Evolutionary conservation across 1,140 invertebrate species (phyloP).

Genomic region (Parasteatoda tepidariorum): DNA sequence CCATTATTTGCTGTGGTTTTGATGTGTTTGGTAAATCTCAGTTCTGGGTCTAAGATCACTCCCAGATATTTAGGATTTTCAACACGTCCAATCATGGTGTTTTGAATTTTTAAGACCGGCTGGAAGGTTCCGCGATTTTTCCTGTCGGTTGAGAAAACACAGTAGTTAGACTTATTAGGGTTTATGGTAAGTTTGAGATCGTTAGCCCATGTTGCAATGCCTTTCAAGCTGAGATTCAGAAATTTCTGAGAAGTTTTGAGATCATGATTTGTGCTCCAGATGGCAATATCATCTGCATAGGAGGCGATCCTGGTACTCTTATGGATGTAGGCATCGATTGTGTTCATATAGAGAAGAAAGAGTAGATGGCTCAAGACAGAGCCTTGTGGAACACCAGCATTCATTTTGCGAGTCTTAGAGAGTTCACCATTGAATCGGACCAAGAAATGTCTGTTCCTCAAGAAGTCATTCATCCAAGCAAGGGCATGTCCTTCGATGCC

Average conservation of each 20-base stretch:
- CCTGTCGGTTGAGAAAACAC: background rate
- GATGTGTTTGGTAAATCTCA: background rate
- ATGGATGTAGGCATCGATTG: background rate
- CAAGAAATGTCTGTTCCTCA: background rate
- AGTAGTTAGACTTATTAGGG: constrained; percentile 1
- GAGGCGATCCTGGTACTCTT: background rate
- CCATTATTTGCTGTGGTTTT: background rate
- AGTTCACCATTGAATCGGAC: background rate
- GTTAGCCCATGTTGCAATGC: background rate
- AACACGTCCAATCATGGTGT: background rate
- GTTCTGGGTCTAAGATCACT: background rate
- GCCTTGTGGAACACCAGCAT: background rate
- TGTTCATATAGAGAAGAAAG: constrained; percentile 1
- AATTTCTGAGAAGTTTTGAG: background rate
- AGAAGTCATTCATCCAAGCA: background rate
- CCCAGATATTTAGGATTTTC: background rate
- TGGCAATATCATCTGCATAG: constrained; percentile 25
- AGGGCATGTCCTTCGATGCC: background rate
- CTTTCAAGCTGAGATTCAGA: background rate
- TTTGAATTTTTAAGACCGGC: background rate
- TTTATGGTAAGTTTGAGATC: background rate
- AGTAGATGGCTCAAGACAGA: background rate
- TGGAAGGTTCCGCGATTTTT: background rate
- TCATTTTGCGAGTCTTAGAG: background rate
- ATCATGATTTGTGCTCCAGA: background rate